Conservation (phyloP, 2,113 vertebrate genomes). For the Leucopsar rothschildi region DNA sequence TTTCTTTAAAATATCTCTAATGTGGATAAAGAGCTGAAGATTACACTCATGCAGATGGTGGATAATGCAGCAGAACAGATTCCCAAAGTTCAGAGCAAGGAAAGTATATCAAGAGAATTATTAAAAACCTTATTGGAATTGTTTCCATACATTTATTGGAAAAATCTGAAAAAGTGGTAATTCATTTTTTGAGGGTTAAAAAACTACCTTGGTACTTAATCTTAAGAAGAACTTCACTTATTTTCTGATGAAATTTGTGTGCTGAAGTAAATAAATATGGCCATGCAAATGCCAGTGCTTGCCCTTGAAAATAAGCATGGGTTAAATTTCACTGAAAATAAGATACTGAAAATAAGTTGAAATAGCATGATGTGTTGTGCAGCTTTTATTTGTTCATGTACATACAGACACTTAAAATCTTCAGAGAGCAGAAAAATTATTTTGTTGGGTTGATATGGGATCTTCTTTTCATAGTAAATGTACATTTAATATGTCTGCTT, state of each 20-base stretch:
- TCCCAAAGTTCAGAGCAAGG: not conserved
- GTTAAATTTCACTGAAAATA: not conserved
- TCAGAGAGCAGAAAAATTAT: not conserved
- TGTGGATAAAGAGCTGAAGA: not conserved
- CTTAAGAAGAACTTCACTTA: not conserved
- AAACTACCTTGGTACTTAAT: not conserved
- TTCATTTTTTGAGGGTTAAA: not conserved
- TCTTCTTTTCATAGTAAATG: not conserved
- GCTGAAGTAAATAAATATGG: not conserved
- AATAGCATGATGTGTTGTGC: not conserved
- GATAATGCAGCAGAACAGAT: not conserved
- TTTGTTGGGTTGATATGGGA: not conserved
- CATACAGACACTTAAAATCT: not conserved
- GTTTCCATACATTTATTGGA: not conserved
- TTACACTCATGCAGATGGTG: not conserved
- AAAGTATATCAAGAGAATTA: not conserved
- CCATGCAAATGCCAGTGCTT: not conserved
- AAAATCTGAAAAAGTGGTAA: not conserved
- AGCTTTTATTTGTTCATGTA: not conserved
- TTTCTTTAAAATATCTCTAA: slow-evolving; percentile 35
- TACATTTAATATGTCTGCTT: not conserved
- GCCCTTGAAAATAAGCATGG: not conserved
- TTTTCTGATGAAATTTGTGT: not conserved
- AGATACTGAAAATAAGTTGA: not conserved
- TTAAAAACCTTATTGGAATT: not conserved